Percentiles rank a stretch among this genome's conserved stretches.
phyloP scores from a whole-genome alignment of 2,113 vertebrate genomes.

The Rhea americana region DNA sequence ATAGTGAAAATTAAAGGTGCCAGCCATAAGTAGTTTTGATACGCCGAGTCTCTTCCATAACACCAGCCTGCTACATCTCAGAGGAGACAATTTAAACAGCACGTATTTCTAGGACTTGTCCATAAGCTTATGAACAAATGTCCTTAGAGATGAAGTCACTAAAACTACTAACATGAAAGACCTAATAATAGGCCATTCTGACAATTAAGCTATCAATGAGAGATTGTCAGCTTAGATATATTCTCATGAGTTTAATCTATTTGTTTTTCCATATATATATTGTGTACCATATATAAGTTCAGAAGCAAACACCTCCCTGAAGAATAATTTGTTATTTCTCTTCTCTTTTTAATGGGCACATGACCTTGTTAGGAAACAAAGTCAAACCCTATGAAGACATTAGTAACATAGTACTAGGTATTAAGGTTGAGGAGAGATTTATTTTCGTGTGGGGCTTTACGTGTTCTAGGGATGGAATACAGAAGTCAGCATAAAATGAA shows the following conservation, averaged over 20 bases:
- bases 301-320: background rate
- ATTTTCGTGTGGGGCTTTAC: background rate
- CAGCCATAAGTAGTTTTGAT: constrained; percentile 44
- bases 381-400: background rate
- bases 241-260: background rate
- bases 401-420: background rate
- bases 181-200: background rate
- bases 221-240: background rate
- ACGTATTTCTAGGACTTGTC: constrained; percentile 41
- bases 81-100: constrained; percentile 48
- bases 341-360: background rate
- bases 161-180: background rate
- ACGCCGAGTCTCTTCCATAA: constrained; percentile 14
- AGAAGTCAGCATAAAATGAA: background rate
- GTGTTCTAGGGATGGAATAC: background rate
- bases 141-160: background rate
- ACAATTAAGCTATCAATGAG: background rate
- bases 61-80: constrained; percentile 41
- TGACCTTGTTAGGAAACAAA: background rate
- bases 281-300: background rate
- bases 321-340: background rate
- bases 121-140: constrained; percentile 23
- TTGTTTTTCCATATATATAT: background rate
- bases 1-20: constrained; percentile 73
- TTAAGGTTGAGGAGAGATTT: background rate